Conservation (phyloP, 1,140 invertebrate species). For the Triops longicaudatus region DNA sequence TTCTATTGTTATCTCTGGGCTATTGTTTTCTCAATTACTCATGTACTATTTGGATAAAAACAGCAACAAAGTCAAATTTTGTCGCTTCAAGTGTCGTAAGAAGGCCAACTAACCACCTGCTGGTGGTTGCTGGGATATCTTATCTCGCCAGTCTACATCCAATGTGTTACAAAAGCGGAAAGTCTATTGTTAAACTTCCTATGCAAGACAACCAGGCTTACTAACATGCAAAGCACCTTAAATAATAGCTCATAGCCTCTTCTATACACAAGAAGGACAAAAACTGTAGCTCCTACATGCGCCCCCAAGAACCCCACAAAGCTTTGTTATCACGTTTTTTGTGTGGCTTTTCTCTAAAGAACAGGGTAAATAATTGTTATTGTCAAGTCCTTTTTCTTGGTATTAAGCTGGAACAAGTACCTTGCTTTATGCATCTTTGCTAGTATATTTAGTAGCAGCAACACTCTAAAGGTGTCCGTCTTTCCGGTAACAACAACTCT, state of each 20-base stretch:
- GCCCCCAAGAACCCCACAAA: neutral
- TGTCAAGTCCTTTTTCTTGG: neutral
- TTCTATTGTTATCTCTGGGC: neutral
- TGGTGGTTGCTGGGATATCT: conserved; percentile 6
- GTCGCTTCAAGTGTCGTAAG: conserved; percentile 11
- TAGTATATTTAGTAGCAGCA: neutral
- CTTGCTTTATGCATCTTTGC: neutral
- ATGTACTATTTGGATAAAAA: neutral
- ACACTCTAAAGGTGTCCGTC: neutral
- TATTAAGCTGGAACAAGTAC: neutral
- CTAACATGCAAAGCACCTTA: neutral
- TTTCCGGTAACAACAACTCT: neutral
- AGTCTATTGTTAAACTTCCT: conserved; percentile 12
- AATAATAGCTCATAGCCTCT: neutral
- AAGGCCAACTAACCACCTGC: conserved; percentile 11
- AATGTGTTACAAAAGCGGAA: neutral
- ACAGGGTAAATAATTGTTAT: neutral
- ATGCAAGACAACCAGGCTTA: neutral
- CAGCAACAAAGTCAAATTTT: neutral
- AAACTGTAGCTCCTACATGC: neutral
- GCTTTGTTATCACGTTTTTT: neutral
- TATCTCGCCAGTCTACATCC: neutral
- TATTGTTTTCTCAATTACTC: neutral
- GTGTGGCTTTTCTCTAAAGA: neutral
- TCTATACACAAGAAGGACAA: neutral